phyloP scores from a whole-genome alignment of 2,888 invertebrate genomes.

The Phortica magna region DNA sequence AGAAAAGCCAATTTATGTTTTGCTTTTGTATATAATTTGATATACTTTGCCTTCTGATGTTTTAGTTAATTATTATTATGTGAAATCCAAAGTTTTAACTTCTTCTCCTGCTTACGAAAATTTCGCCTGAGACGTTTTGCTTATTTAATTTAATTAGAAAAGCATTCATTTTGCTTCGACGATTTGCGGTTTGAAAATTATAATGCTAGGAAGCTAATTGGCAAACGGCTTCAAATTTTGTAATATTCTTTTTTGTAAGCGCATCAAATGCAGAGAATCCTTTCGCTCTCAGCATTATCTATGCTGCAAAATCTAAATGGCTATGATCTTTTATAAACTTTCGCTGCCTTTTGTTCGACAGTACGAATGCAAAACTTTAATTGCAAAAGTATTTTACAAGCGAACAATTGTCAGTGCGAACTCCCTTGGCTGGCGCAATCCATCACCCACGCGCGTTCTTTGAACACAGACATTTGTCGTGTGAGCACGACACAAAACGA shows the following conservation, averaged over 20 bases:
- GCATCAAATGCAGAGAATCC: constrained; percentile 13
- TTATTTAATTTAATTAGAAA: background rate
- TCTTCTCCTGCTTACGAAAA: background rate
- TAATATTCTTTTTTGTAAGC: background rate
- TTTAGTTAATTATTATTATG: background rate
- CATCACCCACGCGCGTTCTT: background rate
- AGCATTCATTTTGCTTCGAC: background rate
- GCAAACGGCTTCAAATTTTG: background rate
- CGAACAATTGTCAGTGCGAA: constrained; percentile 14
- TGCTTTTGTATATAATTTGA: background rate
- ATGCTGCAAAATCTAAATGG: constrained; percentile 16
- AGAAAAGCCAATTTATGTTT: background rate
- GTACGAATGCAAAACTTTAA: constrained; percentile 55
- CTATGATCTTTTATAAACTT: constrained; percentile 6
- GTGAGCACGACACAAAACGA: background rate
- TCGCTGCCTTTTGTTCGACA: background rate
- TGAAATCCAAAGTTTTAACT: background rate
- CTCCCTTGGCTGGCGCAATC: too few relatives aligned
- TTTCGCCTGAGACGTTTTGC: background rate
- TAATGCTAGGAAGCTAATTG: background rate
- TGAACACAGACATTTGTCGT: too few relatives aligned
- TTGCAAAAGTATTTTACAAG: constrained; percentile 53
- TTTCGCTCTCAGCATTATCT: background rate
- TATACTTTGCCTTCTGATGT: background rate
- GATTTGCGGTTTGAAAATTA: background rate